Evolutionary conservation across 2,113 vertebrate genomes (phyloP).

Genomic region (Paratilapia polleni): DNA sequence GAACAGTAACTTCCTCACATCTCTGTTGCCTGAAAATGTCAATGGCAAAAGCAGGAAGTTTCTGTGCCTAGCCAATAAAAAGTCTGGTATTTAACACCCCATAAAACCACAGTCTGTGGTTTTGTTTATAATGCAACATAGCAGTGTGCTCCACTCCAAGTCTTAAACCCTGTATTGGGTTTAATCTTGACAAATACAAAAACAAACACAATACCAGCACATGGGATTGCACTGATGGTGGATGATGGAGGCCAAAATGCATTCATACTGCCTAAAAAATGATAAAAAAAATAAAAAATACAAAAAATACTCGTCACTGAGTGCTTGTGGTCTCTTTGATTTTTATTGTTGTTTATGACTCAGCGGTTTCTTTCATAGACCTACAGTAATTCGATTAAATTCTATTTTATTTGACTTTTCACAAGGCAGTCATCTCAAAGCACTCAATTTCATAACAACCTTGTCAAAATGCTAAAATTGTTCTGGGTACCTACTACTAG

Average conservation of each 20-base stretch:
- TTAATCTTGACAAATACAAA: neutral
- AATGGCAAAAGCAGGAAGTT: neutral
- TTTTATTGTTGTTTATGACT: neutral
- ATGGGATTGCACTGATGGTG: neutral
- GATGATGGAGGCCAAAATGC: neutral
- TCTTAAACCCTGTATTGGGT: neutral
- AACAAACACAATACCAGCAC: neutral
- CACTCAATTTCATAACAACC: neutral
- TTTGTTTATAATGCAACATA: neutral
- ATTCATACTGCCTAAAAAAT: neutral
- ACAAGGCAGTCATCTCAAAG: neutral
- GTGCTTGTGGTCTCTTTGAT: neutral
- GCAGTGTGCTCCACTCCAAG: neutral
- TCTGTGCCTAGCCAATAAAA: neutral
- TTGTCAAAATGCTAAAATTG: neutral
- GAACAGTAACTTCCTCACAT: neutral
- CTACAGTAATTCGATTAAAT: neutral
- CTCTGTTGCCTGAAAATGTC: conserved; percentile 8
- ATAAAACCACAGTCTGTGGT: neutral
- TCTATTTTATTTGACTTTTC: neutral
- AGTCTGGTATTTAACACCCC: neutral
- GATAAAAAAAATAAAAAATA: rapidly evolving
- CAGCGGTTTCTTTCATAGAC: neutral
- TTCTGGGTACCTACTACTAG: neutral
- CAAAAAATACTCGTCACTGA: neutral